Base-by-base conservation (phyloP, 2,888 invertebrate genomes). In the Tetramorium bicarinatum region DNA sequence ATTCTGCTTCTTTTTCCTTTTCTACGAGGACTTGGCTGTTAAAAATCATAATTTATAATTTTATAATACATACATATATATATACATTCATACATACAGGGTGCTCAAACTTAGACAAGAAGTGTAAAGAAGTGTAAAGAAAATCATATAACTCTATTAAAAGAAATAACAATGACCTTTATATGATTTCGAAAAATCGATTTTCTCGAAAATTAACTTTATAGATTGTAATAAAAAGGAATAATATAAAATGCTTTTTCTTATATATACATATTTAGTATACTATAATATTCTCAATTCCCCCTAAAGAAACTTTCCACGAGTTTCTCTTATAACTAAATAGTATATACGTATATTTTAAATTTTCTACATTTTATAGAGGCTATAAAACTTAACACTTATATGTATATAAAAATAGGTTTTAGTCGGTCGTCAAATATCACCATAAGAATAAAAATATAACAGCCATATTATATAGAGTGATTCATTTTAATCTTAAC, bases 1-100 rank as follows among this genome's bases (percentile, higher is more conserved):
- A 96, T 91, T 97, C 96, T 75, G 97, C 96, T 95, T 97, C 97
- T 93, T 97, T 97, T 91, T 97, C 97, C 76, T 97, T 96, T 91
- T 97, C 96, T 92, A 97, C 96, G 88, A 98, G 95, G 79, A 96
- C 95, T 94, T 96, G 95, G 0, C 97, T 97, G 90, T 62, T 95
- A 49, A 85, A 81, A 86, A 67, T 56, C 47, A 87, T 47, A 67
- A 34, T 34, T 34, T 49, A 8, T 4, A 83, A 47, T 13, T 15
- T 47, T 47, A 15, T 15, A 47, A 47, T 15, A 34, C 4, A 41
- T 15, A 47, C 4, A 15, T 15, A 47, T 11, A 47, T 34, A 34
- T 34, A 34, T 34, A 34, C 29, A n/a, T n/a, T n/a, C n/a, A 34
- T 34, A 34, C 29, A 34, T 34, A 34, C 29, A 34, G 2, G 29